Conservation (phyloP, 2,113 vertebrate species). For the Ochotona princeps region DNA sequence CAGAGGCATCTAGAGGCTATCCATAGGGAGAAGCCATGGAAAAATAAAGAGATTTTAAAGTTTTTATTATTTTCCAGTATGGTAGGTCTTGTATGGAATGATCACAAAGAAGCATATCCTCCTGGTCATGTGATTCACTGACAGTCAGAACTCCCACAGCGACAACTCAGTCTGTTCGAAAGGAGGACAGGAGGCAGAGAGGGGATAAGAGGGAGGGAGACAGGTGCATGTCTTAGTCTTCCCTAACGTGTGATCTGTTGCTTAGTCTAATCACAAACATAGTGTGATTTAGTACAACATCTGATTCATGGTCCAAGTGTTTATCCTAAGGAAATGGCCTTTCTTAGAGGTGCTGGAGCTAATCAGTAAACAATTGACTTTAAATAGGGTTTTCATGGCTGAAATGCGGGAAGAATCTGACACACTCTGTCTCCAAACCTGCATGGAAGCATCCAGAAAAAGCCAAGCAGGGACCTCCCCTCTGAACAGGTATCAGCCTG, state of each 20-base stretch:
- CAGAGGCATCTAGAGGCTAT: background rate
- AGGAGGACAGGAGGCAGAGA: no score
- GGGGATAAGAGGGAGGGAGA: background rate
- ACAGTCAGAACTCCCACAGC: background rate
- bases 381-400: background rate
- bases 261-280: background rate
- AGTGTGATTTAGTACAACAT: background rate
- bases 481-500: rapidly evolving
- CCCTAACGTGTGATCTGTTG: background rate
- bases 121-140: background rate
- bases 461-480: background rate
- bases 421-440: background rate
- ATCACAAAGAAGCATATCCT: slow-evolving; percentile 19
- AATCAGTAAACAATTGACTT: background rate
- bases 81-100: background rate
- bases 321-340: background rate
- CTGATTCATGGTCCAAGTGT: background rate
- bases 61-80: slow-evolving; percentile 53
- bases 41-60: slow-evolving; percentile 57
- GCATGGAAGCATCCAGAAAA: background rate
- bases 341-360: slow-evolving; percentile 6
- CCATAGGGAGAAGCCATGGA: slow-evolving; percentile 19
- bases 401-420: background rate
- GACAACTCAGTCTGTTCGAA: background rate
- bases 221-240: background rate